Conservation (phyloP, 2,888 invertebrate genomes). For the Sepioteuthis lessoniana region DNA sequence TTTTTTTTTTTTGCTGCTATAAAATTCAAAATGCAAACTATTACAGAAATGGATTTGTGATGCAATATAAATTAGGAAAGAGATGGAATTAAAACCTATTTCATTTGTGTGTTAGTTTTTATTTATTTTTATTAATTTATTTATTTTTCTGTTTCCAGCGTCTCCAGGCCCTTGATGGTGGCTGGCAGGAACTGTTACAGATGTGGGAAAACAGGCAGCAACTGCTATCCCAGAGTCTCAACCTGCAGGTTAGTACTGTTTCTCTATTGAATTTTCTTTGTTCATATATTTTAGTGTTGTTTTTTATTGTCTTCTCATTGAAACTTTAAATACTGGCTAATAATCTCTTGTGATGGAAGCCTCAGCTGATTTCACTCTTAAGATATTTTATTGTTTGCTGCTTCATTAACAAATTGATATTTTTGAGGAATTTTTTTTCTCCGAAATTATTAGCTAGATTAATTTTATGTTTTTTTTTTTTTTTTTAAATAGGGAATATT, state of each 20-base stretch:
- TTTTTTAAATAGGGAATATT: too few relatives aligned
- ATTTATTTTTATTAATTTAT: not conserved
- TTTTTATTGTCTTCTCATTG: too few relatives aligned
- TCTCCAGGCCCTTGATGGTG: slow-evolving; percentile 96
- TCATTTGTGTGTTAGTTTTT: not conserved
- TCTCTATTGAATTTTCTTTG: too few relatives aligned
- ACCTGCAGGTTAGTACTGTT: slow-evolving; percentile 75
- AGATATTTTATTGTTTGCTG: too few relatives aligned
- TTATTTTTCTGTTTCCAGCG: slow-evolving; percentile 77
- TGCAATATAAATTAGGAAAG: not conserved
- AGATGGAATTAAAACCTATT: not conserved
- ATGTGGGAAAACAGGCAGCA: slow-evolving; percentile 99
- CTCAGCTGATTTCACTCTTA: too few relatives aligned
- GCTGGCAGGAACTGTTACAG: slow-evolving; percentile 98
- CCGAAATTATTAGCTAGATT: too few relatives aligned
- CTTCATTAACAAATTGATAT: too few relatives aligned
- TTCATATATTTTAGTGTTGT: too few relatives aligned
- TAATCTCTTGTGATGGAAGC: too few relatives aligned
- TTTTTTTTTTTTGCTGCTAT: not conserved
- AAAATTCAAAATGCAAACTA: not conserved
- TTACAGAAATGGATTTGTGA: not conserved
- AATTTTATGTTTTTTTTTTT: too few relatives aligned
- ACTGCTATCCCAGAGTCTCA: slow-evolving; percentile 93
- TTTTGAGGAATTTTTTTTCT: too few relatives aligned
- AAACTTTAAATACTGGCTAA: too few relatives aligned